Conservation (phyloP, 1,140 invertebrate species). For the Drosophila subobscura region DNA sequence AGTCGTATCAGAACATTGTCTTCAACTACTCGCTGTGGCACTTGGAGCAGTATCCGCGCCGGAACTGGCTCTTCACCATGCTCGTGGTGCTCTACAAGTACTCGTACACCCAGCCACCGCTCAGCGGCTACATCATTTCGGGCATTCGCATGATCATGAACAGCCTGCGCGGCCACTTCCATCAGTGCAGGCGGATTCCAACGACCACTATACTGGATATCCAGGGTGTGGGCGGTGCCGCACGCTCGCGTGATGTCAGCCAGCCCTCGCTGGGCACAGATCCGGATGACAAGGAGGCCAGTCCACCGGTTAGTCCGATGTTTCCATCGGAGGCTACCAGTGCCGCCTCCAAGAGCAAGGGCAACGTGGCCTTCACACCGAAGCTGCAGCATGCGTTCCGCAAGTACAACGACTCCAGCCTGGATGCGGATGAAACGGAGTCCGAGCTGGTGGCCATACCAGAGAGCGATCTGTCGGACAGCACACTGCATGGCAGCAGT, state of each 20-base stretch:
- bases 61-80: constrained; percentile 96
- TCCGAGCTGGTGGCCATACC: constrained; percentile 94
- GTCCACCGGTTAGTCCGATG: constrained; percentile 81
- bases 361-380: constrained; percentile 78
- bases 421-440: constrained; percentile 93
- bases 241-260: constrained; percentile 90
- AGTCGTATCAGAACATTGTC: constrained; percentile 78
- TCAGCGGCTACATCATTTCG: constrained; percentile 91
- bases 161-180: constrained; percentile 95
- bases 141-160: constrained; percentile 96
- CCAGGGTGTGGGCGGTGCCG: constrained; percentile 86
- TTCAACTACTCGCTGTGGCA: constrained; percentile 93
- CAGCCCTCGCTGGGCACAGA: constrained; percentile 90
- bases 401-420: constrained; percentile 88
- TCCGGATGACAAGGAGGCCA: constrained; percentile 82
- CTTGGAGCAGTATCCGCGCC: constrained; percentile 91
- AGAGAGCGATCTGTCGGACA: constrained; percentile 93
- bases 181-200: constrained; percentile 92
- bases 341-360: constrained; percentile 78
- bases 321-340: constrained; percentile 83
- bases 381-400: constrained; percentile 77
- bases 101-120: constrained; percentile 93
- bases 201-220: constrained; percentile 87
- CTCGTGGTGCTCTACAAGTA: constrained; percentile 99
- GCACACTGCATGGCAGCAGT: constrained; percentile 90